phyloP scores from a whole-genome alignment of 2,888 invertebrate species.

The Aquatica leii region DNA sequence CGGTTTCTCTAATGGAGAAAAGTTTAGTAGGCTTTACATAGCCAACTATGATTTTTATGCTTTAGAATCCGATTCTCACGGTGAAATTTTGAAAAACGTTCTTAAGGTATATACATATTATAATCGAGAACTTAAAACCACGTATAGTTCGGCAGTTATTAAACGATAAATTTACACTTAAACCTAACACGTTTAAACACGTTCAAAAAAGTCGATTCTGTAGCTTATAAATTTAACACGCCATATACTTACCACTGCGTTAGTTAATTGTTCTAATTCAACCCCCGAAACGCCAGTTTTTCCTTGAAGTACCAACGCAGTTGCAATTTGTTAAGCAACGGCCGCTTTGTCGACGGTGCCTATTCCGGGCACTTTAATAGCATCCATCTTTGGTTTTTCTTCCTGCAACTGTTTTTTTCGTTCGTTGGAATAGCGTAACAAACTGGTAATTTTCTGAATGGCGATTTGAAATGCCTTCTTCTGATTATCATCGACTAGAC shows the following conservation, averaged over 20 bases:
- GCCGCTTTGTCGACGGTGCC: slow-evolving; percentile 81
- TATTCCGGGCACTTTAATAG: slow-evolving; percentile 71
- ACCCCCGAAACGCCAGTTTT: slow-evolving; percentile 81
- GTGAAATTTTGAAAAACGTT: no score
- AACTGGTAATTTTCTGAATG: slow-evolving; percentile 77
- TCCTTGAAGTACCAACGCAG: slow-evolving; percentile 79
- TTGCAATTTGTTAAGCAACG: slow-evolving; percentile 83
- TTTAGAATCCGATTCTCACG: no score
- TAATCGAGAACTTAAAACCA: no score
- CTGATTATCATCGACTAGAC: slow-evolving; percentile 65
- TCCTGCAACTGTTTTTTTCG: slow-evolving; percentile 59
- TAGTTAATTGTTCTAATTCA: slow-evolving; percentile 80
- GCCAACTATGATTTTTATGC: no score
- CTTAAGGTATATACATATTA: no score
- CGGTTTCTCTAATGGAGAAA: no score
- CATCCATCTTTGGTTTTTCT: slow-evolving; percentile 56
- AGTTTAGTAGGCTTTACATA: no score
- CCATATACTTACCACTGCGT: slow-evolving; percentile 71
- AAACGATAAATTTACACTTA: no score
- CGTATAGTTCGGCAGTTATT: no score
- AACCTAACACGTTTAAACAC: no score
- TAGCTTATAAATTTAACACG: no score
- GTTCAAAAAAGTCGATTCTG: no score
- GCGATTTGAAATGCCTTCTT: slow-evolving; percentile 77
- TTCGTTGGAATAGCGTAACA: slow-evolving; percentile 72